phyloP scores from a whole-genome alignment of 2,113 vertebrate species.

The Puntigrus tetrazona region DNA sequence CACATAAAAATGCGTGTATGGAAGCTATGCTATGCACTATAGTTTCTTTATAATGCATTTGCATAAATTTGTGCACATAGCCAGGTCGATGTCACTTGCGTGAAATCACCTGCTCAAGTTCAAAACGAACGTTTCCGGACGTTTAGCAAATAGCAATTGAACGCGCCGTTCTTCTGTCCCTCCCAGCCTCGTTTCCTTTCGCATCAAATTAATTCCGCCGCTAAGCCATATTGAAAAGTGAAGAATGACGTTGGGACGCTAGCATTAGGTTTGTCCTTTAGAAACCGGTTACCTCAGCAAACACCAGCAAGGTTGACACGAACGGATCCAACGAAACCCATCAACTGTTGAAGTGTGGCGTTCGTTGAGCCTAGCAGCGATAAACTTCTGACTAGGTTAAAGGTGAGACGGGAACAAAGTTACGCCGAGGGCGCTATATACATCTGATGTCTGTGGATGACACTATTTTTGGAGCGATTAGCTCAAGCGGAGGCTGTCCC shows the following conservation, averaged over 20 bases:
- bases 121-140: not conserved
- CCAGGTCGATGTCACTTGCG: not conserved
- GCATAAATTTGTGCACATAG: not conserved
- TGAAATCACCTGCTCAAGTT: not conserved
- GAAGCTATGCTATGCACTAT: no score
- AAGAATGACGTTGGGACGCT: not conserved
- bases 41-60: not conserved
- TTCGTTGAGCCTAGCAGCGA: not conserved
- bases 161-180: not conserved
- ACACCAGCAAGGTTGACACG: not conserved
- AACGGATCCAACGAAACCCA: not conserved
- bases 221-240: conserved; percentile 7
- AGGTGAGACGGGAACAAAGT: conserved; percentile 6
- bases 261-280: not conserved
- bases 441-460: not conserved
- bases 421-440: not conserved
- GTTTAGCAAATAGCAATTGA: not conserved
- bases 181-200: not conserved
- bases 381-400: not conserved
- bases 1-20: not conserved
- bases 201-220: not conserved
- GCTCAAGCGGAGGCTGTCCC: conserved; percentile 3
- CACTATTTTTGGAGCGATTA: conserved; percentile 48
- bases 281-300: not conserved
- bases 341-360: not conserved